Evolutionary conservation across 2,888 invertebrate species (phyloP).

Genomic region (Scaptodrosophila latifasciaeformis): DNA sequence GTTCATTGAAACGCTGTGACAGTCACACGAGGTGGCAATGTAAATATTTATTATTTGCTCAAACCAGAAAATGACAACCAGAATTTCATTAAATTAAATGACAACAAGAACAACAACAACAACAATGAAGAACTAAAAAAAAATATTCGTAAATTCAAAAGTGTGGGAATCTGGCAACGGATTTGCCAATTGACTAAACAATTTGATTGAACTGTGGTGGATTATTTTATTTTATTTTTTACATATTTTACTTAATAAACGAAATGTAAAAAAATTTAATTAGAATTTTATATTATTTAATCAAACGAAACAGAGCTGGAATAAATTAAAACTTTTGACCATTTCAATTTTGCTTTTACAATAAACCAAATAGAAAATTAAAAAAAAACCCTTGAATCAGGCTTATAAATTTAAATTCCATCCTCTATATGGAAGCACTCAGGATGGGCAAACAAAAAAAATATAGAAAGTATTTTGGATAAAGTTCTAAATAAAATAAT

Average conservation of each 20-base stretch:
- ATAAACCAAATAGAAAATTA: no score
- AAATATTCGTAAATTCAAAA: slow-evolving; percentile 21
- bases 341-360: no score
- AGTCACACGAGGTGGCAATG: slow-evolving; percentile 15
- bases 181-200: no score
- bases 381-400: no score
- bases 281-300: slow-evolving; percentile 53
- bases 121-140: slow-evolving; percentile 27
- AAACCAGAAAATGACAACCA: slow-evolving; percentile 15
- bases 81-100: slow-evolving; percentile 55
- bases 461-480: not conserved
- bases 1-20: slow-evolving; percentile 47
- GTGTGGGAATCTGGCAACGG: no score
- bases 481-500: slow-evolving; percentile 42
- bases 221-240: no score
- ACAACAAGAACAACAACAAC: slow-evolving; percentile 12
- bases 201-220: no score
- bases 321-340: no score
- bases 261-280: slow-evolving; percentile 49
- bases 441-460: not conserved
- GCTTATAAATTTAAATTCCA: no score
- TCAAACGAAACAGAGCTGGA: slow-evolving; percentile 35
- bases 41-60: slow-evolving; percentile 57
- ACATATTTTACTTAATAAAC: no score
- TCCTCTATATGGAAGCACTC: not conserved